Base-by-base conservation (phyloP, 1,140 invertebrate species). In the Aphelenchoides fujianensis region DNA sequence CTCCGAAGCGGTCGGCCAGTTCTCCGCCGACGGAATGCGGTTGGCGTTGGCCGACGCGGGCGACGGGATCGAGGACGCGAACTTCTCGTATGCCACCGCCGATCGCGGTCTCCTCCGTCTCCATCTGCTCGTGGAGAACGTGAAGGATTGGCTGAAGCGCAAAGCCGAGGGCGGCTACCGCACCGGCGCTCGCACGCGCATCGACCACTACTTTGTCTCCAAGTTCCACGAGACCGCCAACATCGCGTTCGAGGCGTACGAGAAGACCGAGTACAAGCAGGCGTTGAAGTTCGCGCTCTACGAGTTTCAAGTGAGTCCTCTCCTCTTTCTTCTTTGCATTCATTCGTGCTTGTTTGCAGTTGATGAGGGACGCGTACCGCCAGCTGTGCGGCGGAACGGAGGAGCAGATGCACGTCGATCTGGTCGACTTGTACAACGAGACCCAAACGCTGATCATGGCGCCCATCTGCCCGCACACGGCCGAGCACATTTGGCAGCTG, bases 31-130 rank as follows among this genome's bases (percentile, higher is more conserved):
- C 88, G 95, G 94, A 81, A 81, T 80, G 79, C 36, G 79, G 37
- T 64, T 84, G 19, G 61, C 78, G 5, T 64, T 84, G 57, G 82
- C 82, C 71, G 95, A 98, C 87, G 90, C 96, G 55, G 97, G 97
- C 9, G 97, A 99, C 87, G 92, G 93, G 0, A 88, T 99, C 19
- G 96, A 99, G 86, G 97, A 99, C 88, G 96, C 97, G 0, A 99
- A 99, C 87, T 98, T 99, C 87, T 92, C 94, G 2, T 93, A 94
- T 84, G 90, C 88, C 69, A 92, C 91, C 72, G 96, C 96, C 0
- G 94, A 98, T 86, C 92, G 94, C 5, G 93, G 92, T 27, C 92
- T 98, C 78, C 88, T 98, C n/a, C 88, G 95, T 35, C 86, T 99
- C 0, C 97, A 92, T 85, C 93, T 92, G 0, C 94, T 96, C 72